phyloP scores from a whole-genome alignment of 1,140 invertebrate species.

The Cyrtorhinus lividipennis region DNA sequence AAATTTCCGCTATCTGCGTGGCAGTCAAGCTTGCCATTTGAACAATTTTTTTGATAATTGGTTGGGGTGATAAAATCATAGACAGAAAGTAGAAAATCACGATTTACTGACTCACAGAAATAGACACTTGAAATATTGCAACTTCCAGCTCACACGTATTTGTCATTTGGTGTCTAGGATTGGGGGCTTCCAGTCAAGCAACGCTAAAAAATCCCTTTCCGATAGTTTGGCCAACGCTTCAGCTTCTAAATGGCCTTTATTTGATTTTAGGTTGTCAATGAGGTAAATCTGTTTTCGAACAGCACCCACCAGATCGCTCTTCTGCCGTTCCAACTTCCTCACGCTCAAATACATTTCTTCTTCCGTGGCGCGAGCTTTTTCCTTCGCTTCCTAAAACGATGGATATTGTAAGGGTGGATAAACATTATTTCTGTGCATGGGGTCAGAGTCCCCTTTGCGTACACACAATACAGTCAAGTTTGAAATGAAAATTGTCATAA shows the following conservation, averaged over 20 bases:
- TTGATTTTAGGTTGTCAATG: constrained; percentile 19
- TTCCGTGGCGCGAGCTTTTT: constrained; percentile 15
- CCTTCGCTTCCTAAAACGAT: constrained; percentile 16
- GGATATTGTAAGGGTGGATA: not conserved
- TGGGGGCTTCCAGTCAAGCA: constrained; percentile 8
- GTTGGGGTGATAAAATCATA: no score
- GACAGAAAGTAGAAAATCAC: no score
- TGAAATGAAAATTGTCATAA: no score
- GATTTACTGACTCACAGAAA: no score
- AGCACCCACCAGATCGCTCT: constrained; percentile 10
- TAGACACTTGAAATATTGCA: no score
- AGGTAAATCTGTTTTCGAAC: constrained; percentile 18
- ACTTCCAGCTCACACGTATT: no score
- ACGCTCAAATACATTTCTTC: constrained; percentile 15
- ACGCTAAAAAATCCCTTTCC: constrained; percentile 14
- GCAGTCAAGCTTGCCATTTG: no score
- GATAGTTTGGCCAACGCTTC: constrained; percentile 2
- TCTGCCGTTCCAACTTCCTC: constrained; percentile 19
- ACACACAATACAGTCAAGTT: no score
- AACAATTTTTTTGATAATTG: no score
- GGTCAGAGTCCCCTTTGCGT: no score
- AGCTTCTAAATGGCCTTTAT: constrained; percentile 12
- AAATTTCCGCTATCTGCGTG: no score
- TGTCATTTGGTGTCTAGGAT: not conserved
- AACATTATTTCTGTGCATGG: not conserved